Percentiles rank a stretch among this genome's conserved stretches.
These are phyloP conservation scores for Agrotis ipsilon DNA, from an alignment of 2,888 invertebrate species.

Conservation along the genomic window DNA sequence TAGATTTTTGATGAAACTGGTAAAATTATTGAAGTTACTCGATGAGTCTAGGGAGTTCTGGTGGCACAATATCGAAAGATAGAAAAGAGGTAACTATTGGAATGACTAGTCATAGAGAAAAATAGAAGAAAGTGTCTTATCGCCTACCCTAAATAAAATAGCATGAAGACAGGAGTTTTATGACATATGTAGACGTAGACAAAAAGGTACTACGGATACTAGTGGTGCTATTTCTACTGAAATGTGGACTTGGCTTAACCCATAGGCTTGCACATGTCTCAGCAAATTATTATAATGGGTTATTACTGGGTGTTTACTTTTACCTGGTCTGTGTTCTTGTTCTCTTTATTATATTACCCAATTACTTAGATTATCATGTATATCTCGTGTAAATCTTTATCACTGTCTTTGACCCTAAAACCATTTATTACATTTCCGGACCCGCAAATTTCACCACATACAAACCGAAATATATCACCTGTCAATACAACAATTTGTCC, in stretches of 20 bases:
- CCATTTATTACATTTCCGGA: neutral
- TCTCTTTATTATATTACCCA: neutral
- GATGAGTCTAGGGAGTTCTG: too few relatives aligned
- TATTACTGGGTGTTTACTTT: neutral
- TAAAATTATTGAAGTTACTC: neutral
- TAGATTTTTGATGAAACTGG: neutral
- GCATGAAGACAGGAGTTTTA: too few relatives aligned
- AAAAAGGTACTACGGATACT: too few relatives aligned
- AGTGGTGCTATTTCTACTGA: too few relatives aligned
- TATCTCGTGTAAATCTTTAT: neutral
- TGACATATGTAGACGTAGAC: too few relatives aligned
- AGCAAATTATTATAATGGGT: neutral
- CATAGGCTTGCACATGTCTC: too few relatives aligned
- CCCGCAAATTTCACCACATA: neutral
- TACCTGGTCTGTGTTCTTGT: neutral
- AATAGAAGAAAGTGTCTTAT: too few relatives aligned
- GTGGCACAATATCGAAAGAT: too few relatives aligned
- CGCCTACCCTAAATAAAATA: too few relatives aligned
- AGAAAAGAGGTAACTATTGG: too few relatives aligned
- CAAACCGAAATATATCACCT: conserved; percentile 25
- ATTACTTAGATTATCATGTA: neutral
- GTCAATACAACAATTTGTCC: conserved; percentile 27
- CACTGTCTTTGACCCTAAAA: neutral
- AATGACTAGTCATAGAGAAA: too few relatives aligned
- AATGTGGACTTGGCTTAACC: too few relatives aligned